Conservation (phyloP, 2,888 invertebrate genomes). For the Choreutis nemorana region DNA sequence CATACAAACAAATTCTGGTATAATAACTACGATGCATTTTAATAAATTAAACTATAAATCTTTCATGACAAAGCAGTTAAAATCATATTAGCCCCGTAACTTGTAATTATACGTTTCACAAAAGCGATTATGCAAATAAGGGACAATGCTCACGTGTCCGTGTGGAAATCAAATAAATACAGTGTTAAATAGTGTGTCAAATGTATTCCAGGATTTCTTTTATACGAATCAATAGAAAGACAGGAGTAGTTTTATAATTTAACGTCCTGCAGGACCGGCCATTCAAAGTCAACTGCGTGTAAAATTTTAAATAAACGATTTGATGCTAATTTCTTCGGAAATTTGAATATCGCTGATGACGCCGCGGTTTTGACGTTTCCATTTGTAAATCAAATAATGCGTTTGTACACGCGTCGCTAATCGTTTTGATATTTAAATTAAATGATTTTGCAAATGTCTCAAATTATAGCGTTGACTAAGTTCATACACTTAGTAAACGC, state of each 20-base stretch:
- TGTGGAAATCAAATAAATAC: constrained; percentile 38
- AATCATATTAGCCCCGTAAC: too few relatives aligned
- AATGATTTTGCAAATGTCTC: constrained; percentile 21
- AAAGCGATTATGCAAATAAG: too few relatives aligned
- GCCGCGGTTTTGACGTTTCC: constrained; percentile 55
- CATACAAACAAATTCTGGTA: too few relatives aligned
- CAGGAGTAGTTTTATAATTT: constrained; percentile 47
- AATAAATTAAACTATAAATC: too few relatives aligned
- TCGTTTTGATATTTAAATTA: constrained; percentile 42
- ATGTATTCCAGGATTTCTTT: too few relatives aligned
- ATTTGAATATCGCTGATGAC: constrained; percentile 41
- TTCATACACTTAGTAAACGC: too few relatives aligned
- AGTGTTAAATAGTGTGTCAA: constrained; percentile 62
- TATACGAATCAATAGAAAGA: too few relatives aligned
- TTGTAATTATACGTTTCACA: too few relatives aligned
- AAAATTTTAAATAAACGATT: constrained; percentile 61
- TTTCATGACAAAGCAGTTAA: too few relatives aligned
- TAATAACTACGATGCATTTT: too few relatives aligned
- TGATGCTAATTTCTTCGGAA: constrained; percentile 29
- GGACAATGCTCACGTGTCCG: constrained; percentile 38
- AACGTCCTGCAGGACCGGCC: constrained; percentile 27
- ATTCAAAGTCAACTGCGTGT: constrained; percentile 59
- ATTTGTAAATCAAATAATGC: too few relatives aligned
- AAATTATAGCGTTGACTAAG: constrained; percentile 15
- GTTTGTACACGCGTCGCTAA: constrained; percentile 37